These are phyloP conservation scores for Xanthostigma xanthostigma DNA, from an alignment of 2,888 invertebrate genomes.

Conservation along the genomic window DNA sequence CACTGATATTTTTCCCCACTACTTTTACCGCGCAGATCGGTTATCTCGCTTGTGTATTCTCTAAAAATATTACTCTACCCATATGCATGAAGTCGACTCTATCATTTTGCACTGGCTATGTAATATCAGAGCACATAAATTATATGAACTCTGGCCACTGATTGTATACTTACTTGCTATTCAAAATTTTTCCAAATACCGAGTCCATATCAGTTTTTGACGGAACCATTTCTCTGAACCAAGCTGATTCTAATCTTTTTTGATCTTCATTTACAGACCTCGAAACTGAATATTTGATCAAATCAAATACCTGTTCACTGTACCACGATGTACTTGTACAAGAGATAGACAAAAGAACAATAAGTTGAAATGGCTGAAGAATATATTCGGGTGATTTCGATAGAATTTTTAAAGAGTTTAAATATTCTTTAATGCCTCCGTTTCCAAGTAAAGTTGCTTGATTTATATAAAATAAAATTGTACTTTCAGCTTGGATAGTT, in stretches of 20 bases:
- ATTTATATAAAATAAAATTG: constrained; percentile 41
- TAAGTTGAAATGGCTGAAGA: constrained; percentile 46
- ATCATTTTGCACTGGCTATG: no score
- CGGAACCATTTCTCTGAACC: constrained; percentile 36
- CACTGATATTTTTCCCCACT: no score
- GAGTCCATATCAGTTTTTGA: constrained; percentile 24
- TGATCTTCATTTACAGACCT: constrained; percentile 22
- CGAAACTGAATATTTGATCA: constrained; percentile 23
- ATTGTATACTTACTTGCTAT: constrained; percentile 27
- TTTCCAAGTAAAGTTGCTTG: constrained; percentile 29
- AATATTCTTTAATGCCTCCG: constrained; percentile 30
- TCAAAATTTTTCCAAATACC: constrained; percentile 30
- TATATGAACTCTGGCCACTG: neutral
- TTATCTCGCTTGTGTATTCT: no score
- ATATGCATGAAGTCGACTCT: no score
- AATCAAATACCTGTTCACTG: constrained; percentile 30
- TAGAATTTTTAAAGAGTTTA: constrained; percentile 32
- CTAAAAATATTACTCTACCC: no score
- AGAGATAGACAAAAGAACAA: constrained; percentile 37
- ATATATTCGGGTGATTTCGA: constrained; percentile 39
- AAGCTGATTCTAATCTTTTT: constrained; percentile 27
- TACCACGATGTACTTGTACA: constrained; percentile 29
- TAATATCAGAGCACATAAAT: no score
- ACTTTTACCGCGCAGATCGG: no score
- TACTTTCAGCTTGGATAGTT: constrained; percentile 42